phyloP scores from a whole-genome alignment of 2,797 vertebrate species.

The Gambelia wislizenii region DNA sequence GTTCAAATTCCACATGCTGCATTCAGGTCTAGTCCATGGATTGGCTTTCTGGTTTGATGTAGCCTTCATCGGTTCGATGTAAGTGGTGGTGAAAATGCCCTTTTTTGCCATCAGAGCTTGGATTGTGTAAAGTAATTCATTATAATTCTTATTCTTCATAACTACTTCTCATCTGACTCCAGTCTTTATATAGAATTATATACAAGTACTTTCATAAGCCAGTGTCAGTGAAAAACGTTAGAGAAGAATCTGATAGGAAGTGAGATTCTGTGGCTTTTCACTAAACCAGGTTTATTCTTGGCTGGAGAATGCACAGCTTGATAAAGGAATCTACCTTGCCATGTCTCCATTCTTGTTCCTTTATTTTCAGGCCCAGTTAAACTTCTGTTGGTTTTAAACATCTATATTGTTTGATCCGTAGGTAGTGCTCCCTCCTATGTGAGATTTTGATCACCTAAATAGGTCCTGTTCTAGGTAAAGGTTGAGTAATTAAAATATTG shows the following conservation, averaged over 20 bases:
- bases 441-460: background rate
- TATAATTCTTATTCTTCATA: background rate
- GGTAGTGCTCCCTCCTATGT: background rate
- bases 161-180: background rate
- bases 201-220: background rate
- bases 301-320: background rate
- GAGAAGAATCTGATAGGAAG: background rate
- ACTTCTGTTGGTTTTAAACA: background rate
- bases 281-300: background rate
- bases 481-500: no score
- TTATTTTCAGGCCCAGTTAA: background rate
- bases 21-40: slow-evolving; percentile 94
- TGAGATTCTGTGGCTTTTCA: background rate
- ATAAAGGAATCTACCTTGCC: background rate
- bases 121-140: background rate
- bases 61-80: slow-evolving; percentile 95
- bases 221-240: background rate
- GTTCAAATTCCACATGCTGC: slow-evolving; percentile 98
- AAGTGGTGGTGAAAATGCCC: slow-evolving; percentile 66
- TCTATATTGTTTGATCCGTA: background rate
- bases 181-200: background rate
- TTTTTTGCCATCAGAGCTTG: background rate
- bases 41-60: slow-evolving; percentile 98
- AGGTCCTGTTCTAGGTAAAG: background rate
- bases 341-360: background rate